Conservation (phyloP, 2,797 vertebrate genomes). For the Manis pentadactyla region DNA sequence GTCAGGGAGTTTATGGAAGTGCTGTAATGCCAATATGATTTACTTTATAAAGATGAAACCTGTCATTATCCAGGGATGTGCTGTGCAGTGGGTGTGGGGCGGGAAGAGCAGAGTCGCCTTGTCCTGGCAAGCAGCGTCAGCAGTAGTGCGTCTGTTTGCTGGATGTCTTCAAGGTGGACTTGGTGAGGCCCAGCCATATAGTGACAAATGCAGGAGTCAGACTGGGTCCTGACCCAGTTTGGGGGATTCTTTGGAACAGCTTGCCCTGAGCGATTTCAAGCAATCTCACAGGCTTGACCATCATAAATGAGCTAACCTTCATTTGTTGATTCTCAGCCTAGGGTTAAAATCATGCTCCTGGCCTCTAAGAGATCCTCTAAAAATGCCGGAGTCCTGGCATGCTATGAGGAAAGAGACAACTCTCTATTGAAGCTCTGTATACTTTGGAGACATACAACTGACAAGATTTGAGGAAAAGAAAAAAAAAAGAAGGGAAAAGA, state of each 20-base stretch:
- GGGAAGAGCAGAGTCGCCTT: background rate
- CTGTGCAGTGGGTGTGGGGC: constrained; percentile 32
- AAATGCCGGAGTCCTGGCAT: background rate
- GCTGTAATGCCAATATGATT: constrained; percentile 41
- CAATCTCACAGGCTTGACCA: background rate
- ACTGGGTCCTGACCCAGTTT: background rate
- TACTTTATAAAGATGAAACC: constrained; percentile 65
- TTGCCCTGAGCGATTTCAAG: background rate
- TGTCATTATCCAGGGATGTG: constrained; percentile 69
- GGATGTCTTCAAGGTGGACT: background rate
- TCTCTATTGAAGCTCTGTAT: background rate
- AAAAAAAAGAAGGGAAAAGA: background rate
- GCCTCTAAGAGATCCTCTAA: background rate
- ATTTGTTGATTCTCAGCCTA: background rate
- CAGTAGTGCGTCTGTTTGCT: constrained; percentile 33
- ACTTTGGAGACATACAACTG: background rate
- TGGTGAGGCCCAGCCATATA: background rate
- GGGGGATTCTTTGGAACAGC: background rate
- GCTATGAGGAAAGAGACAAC: background rate
- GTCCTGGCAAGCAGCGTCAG: constrained; percentile 35
- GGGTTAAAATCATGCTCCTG: background rate
- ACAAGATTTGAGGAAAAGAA: background rate
- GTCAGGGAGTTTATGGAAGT: constrained; percentile 60
- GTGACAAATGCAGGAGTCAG: background rate
- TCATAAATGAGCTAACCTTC: background rate